Conservation (phyloP, 2,113 vertebrate genomes). For the Bos javanicus region DNA sequence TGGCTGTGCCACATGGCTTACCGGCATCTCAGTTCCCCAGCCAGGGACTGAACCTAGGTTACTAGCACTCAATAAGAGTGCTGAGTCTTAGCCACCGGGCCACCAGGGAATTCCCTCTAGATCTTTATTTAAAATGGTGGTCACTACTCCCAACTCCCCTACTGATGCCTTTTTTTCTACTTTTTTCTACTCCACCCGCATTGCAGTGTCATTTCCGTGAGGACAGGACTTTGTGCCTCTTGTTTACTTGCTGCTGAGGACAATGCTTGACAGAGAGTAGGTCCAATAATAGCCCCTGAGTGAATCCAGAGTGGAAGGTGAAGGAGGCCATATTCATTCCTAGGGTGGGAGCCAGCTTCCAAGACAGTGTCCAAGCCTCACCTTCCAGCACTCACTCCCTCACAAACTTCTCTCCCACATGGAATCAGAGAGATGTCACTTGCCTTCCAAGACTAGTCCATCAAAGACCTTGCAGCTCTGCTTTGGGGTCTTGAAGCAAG, state of each 20-base stretch:
- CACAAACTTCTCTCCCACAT: background rate
- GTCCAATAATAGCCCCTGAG: accelerated
- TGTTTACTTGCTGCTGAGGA: background rate
- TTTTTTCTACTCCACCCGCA: too few relatives aligned
- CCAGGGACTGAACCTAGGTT: too few relatives aligned
- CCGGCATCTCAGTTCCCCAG: background rate
- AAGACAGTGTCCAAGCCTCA: accelerated
- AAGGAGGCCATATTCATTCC: background rate
- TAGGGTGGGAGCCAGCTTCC: background rate
- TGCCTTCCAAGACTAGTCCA: background rate
- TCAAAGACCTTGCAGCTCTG: background rate
- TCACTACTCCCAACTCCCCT: accelerated
- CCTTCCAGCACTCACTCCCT: background rate
- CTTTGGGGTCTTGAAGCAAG: background rate
- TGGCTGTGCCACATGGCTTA: background rate
- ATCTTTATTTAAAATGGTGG: background rate
- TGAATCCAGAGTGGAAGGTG: accelerated
- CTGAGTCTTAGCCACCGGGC: background rate
- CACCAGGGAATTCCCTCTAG: background rate
- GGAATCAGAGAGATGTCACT: accelerated
- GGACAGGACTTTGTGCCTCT: too few relatives aligned
- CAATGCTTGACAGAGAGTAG: background rate
- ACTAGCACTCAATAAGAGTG: background rate
- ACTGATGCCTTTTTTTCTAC: accelerated
- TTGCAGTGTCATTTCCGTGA: accelerated